A percentile compares a stretch with the other conserved stretches of the same genome.
Conservation (phyloP, 2,797 vertebrate genomes). For the Columba guinea region DNA sequence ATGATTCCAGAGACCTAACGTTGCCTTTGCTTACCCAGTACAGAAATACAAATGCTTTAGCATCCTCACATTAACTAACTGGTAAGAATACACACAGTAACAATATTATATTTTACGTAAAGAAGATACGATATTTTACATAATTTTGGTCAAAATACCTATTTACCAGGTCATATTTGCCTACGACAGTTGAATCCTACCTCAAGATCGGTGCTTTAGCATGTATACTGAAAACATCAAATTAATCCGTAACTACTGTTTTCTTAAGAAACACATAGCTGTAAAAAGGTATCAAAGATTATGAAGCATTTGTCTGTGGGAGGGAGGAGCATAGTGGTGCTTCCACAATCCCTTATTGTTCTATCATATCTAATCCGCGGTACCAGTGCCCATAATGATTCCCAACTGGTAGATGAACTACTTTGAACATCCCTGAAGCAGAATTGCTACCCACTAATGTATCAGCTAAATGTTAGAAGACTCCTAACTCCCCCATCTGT, state of each 20-base stretch:
- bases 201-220: background rate
- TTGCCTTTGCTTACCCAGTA: background rate
- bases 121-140: background rate
- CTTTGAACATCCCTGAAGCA: constrained; percentile 60
- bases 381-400: constrained; percentile 23
- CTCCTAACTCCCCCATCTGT: constrained; percentile 80
- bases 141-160: background rate
- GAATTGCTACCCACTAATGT: constrained; percentile 72
- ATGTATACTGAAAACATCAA: background rate
- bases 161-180: background rate
- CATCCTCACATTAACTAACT: background rate
- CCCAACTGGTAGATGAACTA: constrained; percentile 53
- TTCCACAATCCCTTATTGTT: constrained; percentile 39
- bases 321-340: background rate
- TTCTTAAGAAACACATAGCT: background rate
- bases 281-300: constrained; percentile 1
- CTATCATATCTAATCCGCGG: constrained; percentile 25
- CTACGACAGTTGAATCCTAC: background rate
- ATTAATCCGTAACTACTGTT: background rate
- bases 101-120: background rate
- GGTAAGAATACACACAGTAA: background rate
- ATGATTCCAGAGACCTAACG: background rate
- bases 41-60: background rate
- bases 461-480: constrained; percentile 76
- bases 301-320: background rate